Conservation (phyloP, 2,888 invertebrate genomes). For the Hemithea aestivaria region DNA sequence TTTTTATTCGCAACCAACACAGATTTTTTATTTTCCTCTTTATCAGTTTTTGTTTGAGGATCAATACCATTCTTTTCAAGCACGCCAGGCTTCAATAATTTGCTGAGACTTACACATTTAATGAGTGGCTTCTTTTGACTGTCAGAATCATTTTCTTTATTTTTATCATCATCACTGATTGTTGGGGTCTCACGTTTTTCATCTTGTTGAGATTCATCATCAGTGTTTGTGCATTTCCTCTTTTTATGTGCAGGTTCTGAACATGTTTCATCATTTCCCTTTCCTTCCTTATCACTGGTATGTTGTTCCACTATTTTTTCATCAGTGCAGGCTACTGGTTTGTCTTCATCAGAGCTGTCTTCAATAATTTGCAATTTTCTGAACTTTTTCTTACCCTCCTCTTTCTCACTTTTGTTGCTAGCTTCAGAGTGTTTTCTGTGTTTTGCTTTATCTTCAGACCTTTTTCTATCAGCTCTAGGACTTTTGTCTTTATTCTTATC, state of each 20-base stretch:
- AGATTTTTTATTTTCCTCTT: background rate
- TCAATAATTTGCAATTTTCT: slow-evolving; percentile 30
- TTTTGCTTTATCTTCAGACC: background rate
- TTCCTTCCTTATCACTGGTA: slow-evolving; percentile 4
- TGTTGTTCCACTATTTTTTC: no score
- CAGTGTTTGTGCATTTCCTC: slow-evolving; percentile 11
- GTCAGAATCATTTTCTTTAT: slow-evolving; percentile 14
- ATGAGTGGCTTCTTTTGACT: slow-evolving; percentile 42
- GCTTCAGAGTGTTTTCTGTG: background rate
- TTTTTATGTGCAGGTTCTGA: slow-evolving; percentile 15
- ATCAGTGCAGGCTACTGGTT: no score
- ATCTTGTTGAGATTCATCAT: slow-evolving; percentile 8
- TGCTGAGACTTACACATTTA: slow-evolving; percentile 64
- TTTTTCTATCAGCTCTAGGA: background rate
- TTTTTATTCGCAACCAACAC: background rate
- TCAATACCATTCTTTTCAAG: slow-evolving; percentile 17
- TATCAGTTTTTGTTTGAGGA: slow-evolving; percentile 3
- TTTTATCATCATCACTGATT: slow-evolving; percentile 14
- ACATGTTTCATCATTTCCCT: slow-evolving; percentile 3
- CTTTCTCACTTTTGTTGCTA: slow-evolving; percentile 9
- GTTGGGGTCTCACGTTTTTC: no score
- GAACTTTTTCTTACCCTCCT: slow-evolving; percentile 24
- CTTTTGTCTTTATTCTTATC: background rate
- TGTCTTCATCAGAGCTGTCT: slow-evolving; percentile 36
- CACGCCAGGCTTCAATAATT: slow-evolving; percentile 57